phyloP scores from a whole-genome alignment of 2,797 vertebrate species.

The Pseudochirops cupreus region DNA sequence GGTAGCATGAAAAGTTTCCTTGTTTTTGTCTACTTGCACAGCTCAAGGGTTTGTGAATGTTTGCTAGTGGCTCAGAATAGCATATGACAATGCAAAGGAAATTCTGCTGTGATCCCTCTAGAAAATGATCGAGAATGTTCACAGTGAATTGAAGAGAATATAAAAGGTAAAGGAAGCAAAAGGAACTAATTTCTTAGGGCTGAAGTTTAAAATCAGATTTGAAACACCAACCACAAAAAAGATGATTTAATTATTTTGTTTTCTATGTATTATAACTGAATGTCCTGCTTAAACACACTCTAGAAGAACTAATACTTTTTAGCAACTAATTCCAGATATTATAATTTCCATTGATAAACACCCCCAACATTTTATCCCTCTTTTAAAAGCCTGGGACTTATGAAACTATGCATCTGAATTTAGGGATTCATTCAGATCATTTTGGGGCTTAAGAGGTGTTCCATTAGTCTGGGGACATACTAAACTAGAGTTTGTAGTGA shows the following conservation, averaged over 20 bases:
- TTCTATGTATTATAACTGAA: background rate
- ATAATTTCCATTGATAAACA: conserved; percentile 11
- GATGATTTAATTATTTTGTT: conserved; percentile 24
- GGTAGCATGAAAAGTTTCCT: background rate
- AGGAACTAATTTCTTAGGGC: conserved; percentile 1
- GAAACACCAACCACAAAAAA: conserved; percentile 31
- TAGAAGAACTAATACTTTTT: conserved; percentile 24
- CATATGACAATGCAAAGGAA: background rate
- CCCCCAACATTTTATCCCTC: background rate
- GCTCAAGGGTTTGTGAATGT: background rate
- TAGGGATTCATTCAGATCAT: background rate
- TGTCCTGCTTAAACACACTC: conserved; percentile 8
- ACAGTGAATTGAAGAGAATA: background rate
- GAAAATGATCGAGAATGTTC: conserved; percentile 35
- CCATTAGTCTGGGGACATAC: background rate
- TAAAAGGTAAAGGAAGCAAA: conserved; percentile 39
- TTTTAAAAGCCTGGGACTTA: conserved; percentile 3
- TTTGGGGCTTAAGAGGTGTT: background rate
- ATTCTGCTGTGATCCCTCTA: background rate
- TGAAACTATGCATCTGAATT: background rate
- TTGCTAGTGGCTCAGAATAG: background rate
- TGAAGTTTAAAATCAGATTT: conserved; percentile 1
- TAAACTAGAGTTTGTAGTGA: background rate
- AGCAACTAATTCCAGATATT: conserved; percentile 28
- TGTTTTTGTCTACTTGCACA: background rate